Conservation (phyloP, 1,140 invertebrate species). For the Halictus rubicundus region DNA sequence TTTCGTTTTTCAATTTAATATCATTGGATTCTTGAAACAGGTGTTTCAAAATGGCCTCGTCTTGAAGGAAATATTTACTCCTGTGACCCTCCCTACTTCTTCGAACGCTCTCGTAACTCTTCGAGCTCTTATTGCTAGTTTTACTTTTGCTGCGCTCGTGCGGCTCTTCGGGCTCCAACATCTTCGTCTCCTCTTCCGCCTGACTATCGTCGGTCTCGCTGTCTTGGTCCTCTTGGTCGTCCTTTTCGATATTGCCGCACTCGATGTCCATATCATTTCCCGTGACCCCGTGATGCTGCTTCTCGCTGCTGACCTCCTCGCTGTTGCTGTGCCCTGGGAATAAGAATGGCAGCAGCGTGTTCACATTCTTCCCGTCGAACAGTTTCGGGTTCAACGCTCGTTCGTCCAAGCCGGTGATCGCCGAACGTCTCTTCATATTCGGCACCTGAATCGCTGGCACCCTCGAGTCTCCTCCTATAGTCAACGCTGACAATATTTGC, state of each 20-base stretch:
- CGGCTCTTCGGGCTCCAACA: slow-evolving; percentile 65
- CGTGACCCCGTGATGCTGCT: slow-evolving; percentile 79
- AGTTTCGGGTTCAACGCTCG: slow-evolving; percentile 79
- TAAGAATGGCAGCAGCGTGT: slow-evolving; percentile 81
- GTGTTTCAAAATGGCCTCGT: slow-evolving; percentile 77
- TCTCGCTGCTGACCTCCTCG: slow-evolving; percentile 79
- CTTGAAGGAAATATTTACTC: slow-evolving; percentile 73
- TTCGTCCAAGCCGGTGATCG: slow-evolving; percentile 77
- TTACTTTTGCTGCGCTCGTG: slow-evolving; percentile 71
- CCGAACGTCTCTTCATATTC: slow-evolving; percentile 82
- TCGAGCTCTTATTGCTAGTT: slow-evolving; percentile 70
- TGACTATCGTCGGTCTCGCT: slow-evolving; percentile 80
- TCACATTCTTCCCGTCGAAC: slow-evolving; percentile 81
- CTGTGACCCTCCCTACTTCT: slow-evolving; percentile 68
- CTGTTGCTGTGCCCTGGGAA: slow-evolving; percentile 80
- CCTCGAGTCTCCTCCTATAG: slow-evolving; percentile 75
- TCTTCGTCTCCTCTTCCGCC: slow-evolving; percentile 79
- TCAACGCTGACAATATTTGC: slow-evolving; percentile 81
- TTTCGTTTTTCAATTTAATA: slow-evolving; percentile 77
- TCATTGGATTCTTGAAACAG: slow-evolving; percentile 75
- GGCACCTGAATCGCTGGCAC: slow-evolving; percentile 77
- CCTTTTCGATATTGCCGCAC: slow-evolving; percentile 72
- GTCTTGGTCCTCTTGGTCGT: slow-evolving; percentile 66
- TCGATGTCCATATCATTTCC: slow-evolving; percentile 82
- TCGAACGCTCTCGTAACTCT: slow-evolving; percentile 64